A percentile compares a stretch with the other conserved stretches of the same genome.
phyloP scores from a whole-genome alignment of 2,888 invertebrate species.

The Metallyticus violacea region DNA sequence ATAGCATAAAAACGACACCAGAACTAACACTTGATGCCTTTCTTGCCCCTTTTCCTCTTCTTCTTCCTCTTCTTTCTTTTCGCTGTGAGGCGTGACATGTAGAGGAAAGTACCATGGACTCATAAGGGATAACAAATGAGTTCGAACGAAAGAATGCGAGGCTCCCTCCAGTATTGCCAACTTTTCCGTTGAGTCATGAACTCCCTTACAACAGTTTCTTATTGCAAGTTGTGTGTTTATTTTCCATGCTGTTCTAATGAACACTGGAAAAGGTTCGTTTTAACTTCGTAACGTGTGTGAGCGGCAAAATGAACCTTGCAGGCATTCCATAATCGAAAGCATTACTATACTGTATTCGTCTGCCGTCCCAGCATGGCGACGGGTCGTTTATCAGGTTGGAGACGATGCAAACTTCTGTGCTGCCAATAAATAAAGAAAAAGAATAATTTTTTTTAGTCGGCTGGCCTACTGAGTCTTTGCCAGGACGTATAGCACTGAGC shows the following conservation, averaged over 20 bases:
- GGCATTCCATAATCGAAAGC: background rate
- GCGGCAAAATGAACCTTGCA: too few relatives aligned
- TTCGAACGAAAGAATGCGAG: background rate
- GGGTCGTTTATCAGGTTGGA: background rate
- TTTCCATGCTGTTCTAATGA: background rate
- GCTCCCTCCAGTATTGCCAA: background rate
- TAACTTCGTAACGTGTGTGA: background rate
- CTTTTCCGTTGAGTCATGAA: background rate
- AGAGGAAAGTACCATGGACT: background rate
- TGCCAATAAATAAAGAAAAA: background rate
- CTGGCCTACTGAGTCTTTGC: background rate
- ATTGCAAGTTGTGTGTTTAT: background rate
- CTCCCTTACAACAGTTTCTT: background rate
- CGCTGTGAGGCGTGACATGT: background rate
- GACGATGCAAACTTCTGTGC: background rate
- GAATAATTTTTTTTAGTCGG: background rate
- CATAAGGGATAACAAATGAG: background rate
- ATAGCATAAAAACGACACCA: background rate
- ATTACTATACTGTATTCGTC: too few relatives aligned
- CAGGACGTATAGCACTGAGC: background rate
- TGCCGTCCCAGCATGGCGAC: background rate
- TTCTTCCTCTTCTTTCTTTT: background rate
- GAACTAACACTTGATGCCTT: background rate
- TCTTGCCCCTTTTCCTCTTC: background rate
- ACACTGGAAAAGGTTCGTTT: background rate